These are phyloP conservation scores for Laticauda laticaudata DNA, from an alignment of 2,113 vertebrate species.

Conservation along the genomic window DNA sequence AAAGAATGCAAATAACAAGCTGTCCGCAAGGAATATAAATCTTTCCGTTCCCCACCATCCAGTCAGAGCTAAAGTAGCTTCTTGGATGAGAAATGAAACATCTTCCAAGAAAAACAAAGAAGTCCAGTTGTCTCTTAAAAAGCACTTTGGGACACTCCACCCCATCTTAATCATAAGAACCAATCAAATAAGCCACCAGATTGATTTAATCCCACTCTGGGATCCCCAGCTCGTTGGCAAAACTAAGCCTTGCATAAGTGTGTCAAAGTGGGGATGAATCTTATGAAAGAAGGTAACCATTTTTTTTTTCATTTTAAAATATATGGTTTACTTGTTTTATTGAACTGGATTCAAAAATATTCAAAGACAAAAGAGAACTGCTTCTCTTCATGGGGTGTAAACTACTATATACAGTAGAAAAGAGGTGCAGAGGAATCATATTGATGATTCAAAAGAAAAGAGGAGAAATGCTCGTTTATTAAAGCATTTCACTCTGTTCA, in stretches of 20 bases:
- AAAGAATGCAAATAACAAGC: too few relatives aligned
- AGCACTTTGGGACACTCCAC: too few relatives aligned
- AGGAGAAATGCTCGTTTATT: not conserved
- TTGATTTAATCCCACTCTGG: not conserved
- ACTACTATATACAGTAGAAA: not conserved
- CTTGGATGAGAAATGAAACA: too few relatives aligned
- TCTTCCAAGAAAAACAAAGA: too few relatives aligned
- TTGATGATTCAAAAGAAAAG: not conserved
- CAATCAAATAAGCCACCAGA: not conserved
- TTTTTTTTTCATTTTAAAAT: not conserved
- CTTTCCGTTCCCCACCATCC: too few relatives aligned
- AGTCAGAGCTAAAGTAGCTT: too few relatives aligned
- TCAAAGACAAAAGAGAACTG: not conserved
- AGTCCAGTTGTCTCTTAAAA: too few relatives aligned
- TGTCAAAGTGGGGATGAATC: not conserved
- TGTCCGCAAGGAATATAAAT: too few relatives aligned
- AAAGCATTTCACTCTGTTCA: not conserved
- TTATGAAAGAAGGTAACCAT: not conserved
- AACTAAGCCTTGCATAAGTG: not conserved
- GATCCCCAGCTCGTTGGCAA: not conserved
- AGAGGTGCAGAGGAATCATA: not conserved
- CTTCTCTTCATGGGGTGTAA: not conserved
- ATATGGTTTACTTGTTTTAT: not conserved
- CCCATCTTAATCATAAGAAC: too few relatives aligned
- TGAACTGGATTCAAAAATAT: not conserved